phyloP scores from a whole-genome alignment of 2,888 invertebrate genomes.

The Limnephilus rhombicus region DNA sequence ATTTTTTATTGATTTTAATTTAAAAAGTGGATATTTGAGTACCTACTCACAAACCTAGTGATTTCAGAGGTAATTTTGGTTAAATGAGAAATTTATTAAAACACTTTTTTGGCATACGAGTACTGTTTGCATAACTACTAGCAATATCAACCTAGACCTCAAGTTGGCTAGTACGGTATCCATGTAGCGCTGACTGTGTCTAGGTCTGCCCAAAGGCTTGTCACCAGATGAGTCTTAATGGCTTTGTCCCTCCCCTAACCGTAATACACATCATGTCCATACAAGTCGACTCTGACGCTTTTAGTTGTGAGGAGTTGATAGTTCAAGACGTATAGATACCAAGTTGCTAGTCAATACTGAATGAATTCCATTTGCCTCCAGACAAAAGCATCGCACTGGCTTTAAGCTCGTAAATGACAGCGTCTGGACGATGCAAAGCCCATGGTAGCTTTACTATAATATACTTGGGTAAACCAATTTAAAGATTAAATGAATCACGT shows the following conservation, averaged over 20 bases:
- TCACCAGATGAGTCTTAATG: not conserved
- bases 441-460: not conserved
- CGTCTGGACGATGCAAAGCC: not conserved
- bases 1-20: too few species aligned
- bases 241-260: not conserved
- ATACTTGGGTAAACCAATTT: not conserved
- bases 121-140: too few species aligned
- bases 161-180: not conserved
- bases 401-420: not conserved
- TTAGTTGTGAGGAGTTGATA: not conserved
- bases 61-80: too few species aligned
- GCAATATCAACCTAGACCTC: too few species aligned
- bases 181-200: not conserved
- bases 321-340: not conserved
- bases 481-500: not conserved
- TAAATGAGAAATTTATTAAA: too few species aligned
- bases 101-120: too few species aligned
- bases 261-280: not conserved
- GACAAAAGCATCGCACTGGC: not conserved
- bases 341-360: not conserved
- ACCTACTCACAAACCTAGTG: too few species aligned
- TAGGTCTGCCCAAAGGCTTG: not conserved
- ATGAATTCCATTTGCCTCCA: not conserved
- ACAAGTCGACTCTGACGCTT: not conserved
- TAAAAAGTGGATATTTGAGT: too few species aligned